Conservation (phyloP, 1,140 invertebrate species). For the Aricia agestis region DNA sequence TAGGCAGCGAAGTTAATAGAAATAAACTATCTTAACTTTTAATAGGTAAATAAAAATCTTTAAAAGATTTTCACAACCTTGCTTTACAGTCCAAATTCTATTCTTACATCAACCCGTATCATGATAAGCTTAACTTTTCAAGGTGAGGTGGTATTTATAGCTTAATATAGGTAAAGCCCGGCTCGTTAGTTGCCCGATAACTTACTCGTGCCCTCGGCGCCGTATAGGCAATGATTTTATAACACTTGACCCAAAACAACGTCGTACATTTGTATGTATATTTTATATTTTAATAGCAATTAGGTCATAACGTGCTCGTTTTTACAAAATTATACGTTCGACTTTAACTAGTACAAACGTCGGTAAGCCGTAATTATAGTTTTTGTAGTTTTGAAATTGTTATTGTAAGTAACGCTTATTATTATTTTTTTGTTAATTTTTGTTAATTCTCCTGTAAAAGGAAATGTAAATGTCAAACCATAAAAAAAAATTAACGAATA, state of each 20-base stretch:
- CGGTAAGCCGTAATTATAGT: background rate
- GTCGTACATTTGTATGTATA: background rate
- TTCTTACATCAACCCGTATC: background rate
- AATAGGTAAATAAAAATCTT: too few relatives aligned
- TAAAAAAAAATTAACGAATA: too few relatives aligned
- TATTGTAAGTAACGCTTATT: too few relatives aligned
- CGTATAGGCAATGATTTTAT: slow-evolving; percentile 9
- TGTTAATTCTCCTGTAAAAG: too few relatives aligned
- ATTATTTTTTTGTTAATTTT: too few relatives aligned
- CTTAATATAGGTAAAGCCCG: background rate
- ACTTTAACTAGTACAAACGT: background rate
- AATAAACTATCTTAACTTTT: too few relatives aligned
- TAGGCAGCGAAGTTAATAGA: too few relatives aligned
- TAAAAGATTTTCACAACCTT: background rate
- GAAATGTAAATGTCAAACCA: too few relatives aligned
- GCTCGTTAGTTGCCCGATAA: slow-evolving; percentile 1
- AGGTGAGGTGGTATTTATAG: background rate
- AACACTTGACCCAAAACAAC: slow-evolving; percentile 7
- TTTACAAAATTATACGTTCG: slow-evolving; percentile 11
- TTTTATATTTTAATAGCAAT: slow-evolving; percentile 7
- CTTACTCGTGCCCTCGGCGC: background rate
- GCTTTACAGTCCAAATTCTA: background rate
- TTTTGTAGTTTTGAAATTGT: too few relatives aligned
- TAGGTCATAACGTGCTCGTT: slow-evolving; percentile 8
- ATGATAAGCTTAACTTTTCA: background rate